Conservation (phyloP, 2,888 invertebrate genomes). For the Euzetes globulus region DNA sequence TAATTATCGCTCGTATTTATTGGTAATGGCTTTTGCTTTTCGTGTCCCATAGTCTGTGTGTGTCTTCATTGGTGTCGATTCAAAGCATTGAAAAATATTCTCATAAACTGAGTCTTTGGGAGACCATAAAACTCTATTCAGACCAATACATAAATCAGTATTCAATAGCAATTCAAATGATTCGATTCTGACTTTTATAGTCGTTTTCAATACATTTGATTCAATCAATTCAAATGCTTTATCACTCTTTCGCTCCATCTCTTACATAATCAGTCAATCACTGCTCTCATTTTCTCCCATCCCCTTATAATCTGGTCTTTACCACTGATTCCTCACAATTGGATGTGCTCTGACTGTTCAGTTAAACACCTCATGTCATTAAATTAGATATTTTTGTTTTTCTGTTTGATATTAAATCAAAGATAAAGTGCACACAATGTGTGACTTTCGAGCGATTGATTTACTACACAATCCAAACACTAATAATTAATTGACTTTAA, state of each 20-base stretch:
- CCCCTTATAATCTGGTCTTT: neutral
- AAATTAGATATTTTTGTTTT: neutral
- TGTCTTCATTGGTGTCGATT: neutral
- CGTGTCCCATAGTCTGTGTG: neutral
- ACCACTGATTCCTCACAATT: neutral
- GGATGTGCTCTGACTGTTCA: neutral
- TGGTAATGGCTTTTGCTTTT: neutral
- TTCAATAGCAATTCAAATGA: too few species aligned
- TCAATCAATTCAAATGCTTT: conserved; percentile 5
- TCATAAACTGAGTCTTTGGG: too few species aligned
- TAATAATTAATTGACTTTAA: neutral
- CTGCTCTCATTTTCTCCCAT: neutral
- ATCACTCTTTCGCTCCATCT: conserved; percentile 8
- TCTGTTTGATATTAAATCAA: neutral
- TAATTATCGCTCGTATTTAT: conserved; percentile 21
- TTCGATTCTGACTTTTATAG: too few species aligned
- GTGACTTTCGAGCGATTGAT: conserved; percentile 18
- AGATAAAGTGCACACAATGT: neutral
- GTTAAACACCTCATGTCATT: neutral
- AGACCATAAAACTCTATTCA: too few species aligned
- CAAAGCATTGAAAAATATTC: neutral
- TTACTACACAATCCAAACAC: neutral
- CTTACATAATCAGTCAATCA: conserved; percentile 23
- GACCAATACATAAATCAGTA: too few species aligned
- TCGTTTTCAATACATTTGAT: neutral